A percentile compares a stretch with the other conserved stretches of the same genome.
Conservation (phyloP, 2,113 vertebrate species). For the Mustela nigripes region DNA sequence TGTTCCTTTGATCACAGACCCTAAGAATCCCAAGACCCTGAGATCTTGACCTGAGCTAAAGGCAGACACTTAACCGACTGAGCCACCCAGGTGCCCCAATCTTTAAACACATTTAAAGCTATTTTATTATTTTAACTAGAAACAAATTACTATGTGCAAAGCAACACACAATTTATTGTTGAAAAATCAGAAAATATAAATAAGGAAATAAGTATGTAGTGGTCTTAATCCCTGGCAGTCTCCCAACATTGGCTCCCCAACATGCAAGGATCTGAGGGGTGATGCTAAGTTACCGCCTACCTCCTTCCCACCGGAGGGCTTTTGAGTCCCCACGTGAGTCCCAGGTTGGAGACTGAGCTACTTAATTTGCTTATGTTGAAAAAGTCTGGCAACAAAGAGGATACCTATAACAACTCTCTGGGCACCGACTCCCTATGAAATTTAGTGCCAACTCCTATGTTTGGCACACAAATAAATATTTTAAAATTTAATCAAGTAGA, state of each 20-base stretch:
- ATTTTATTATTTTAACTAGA: not conserved
- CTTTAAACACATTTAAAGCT: not conserved
- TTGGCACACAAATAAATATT: not conserved
- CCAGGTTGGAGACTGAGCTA: not conserved
- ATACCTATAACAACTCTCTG: not conserved
- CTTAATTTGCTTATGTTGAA: not conserved
- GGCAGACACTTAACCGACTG: too few relatives aligned
- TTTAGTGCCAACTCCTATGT: not conserved
- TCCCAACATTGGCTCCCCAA: not conserved
- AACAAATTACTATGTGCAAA: not conserved
- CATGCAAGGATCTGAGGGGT: not conserved
- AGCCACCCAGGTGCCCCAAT: not conserved
- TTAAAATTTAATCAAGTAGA: not conserved
- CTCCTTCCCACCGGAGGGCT: not conserved
- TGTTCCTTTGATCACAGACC: too few relatives aligned
- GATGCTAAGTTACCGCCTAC: not conserved
- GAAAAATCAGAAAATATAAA: not conserved
- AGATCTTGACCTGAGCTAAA: too few relatives aligned
- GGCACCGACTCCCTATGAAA: not conserved
- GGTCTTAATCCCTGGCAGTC: not conserved
- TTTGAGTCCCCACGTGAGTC: not conserved
- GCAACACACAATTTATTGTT: not conserved
- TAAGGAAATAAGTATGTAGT: not conserved
- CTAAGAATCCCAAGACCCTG: too few relatives aligned
- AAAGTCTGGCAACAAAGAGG: not conserved